These are phyloP conservation scores for Megalonaias nervosa DNA, from an alignment of 1,140 invertebrate genomes.

Conservation along the genomic window DNA sequence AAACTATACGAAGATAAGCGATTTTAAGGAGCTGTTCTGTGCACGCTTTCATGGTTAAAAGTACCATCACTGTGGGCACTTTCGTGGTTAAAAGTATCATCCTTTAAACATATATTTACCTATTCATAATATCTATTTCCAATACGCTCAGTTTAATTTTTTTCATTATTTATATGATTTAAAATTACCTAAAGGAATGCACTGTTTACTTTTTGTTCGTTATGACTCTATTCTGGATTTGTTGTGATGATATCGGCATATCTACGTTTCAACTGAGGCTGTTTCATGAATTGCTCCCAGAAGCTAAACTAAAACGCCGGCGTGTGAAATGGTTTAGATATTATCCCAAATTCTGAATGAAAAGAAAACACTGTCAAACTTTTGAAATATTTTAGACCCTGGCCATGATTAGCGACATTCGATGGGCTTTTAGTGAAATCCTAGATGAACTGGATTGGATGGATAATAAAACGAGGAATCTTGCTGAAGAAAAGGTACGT, in stretches of 20 bases:
- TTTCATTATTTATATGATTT: not conserved
- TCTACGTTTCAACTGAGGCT: too few relatives aligned
- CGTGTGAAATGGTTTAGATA: not conserved
- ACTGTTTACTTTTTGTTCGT: too few relatives aligned
- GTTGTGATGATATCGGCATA: too few relatives aligned
- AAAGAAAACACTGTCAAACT: not conserved
- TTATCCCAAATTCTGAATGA: not conserved
- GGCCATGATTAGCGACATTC: constrained; percentile 87
- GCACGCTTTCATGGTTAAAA: too few relatives aligned
- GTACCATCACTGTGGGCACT: too few relatives aligned
- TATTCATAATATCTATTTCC: not conserved
- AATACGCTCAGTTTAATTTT: not conserved
- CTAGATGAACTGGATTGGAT: constrained; percentile 87
- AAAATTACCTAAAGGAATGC: too few relatives aligned
- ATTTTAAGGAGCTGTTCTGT: too few relatives aligned
- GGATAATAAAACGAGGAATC: constrained; percentile 83
- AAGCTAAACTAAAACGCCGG: not conserved
- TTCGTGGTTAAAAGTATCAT: too few relatives aligned
- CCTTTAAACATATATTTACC: not conserved
- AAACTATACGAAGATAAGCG: too few relatives aligned
- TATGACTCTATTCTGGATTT: too few relatives aligned
- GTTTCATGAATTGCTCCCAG: not conserved
- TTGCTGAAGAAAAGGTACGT: constrained; percentile 83
- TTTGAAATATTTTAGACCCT: constrained; percentile 77
- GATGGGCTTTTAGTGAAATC: constrained; percentile 83